A percentile compares a stretch with the other conserved stretches of the same genome.
Evolutionary conservation across 2,113 vertebrate species (phyloP).

Genomic region (Clarias batrachus): DNA sequence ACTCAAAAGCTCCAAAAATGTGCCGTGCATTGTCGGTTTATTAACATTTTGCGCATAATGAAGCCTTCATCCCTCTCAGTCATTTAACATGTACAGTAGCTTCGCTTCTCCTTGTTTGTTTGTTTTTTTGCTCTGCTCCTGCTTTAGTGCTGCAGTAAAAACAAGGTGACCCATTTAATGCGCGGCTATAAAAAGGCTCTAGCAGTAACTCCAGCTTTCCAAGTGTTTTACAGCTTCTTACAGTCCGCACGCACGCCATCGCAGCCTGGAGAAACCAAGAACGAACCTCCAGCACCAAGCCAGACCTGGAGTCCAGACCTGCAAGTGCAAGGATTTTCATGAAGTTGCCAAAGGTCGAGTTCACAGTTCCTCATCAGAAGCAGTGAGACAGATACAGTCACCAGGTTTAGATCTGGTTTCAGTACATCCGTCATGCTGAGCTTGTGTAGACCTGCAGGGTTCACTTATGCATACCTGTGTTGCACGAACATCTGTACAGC

Average conservation of each 20-base stretch:
- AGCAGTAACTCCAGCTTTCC: constrained; percentile 20
- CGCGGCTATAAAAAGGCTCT: constrained; percentile 10
- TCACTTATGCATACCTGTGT: neutral
- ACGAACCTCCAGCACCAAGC: neutral
- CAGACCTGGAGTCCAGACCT: neutral
- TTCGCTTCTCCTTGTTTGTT: neutral
- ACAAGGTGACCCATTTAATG: constrained; percentile 35
- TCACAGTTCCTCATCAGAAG: neutral
- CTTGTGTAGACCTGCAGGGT: neutral
- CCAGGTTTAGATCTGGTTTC: neutral
- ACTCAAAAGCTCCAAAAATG: neutral
- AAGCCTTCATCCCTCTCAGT: neutral
- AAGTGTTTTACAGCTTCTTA: constrained; percentile 12
- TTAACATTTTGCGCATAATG: neutral
- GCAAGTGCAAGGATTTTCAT: neutral
- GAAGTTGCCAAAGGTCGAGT: neutral
- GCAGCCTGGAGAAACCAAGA: neutral
- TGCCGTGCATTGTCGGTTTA: neutral
- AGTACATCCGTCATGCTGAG: neutral
- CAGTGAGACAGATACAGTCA: neutral
- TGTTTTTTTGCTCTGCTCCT: neutral
- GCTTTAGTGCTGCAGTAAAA: constrained; percentile 21
- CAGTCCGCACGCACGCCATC: neutral
- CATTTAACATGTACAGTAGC: neutral
- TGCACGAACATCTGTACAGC: neutral